Base-by-base conservation (phyloP, 2,888 invertebrate species). In the Pandemis heparana region DNA sequence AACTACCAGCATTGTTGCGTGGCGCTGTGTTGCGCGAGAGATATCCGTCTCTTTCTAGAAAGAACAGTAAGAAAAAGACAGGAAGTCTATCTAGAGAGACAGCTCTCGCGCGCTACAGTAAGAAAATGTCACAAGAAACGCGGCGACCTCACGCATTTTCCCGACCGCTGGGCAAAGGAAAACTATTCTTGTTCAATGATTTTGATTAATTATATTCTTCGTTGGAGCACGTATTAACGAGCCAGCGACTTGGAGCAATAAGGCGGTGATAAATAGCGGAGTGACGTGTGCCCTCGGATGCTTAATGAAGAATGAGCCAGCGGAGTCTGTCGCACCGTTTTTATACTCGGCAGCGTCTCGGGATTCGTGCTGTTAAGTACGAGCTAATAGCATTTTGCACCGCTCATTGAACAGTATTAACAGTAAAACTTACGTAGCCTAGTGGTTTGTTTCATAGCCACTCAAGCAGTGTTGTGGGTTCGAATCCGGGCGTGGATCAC, bases 191-290 rank as follows among this genome's bases (percentile, higher is more conserved):
- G 41, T 41, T 51, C 46, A 71, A 75, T 64, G 75, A 41, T 32
- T 71, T 60, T 75, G 75, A 75, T 75, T 71, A 75, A 75, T 75
- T 75, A 68, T 63, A 18, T 48, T 71, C 61, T 71, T 71, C 60
- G 60, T 18, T 61, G n/a, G 62, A 73, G 67, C 56, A 41, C 66
- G 51, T 73, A 68, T 73, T 73, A 69, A 73, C 63, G 73, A 69
- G 59, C 48, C 59, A 73, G 62, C 41, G 53, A 63, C 38, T 65
- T 9, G 18, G 32, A 53, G 48, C 51, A 69, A 64, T 14, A 46
- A 63, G 32, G 48, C 65, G 16, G 43, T 59, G 64, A 73, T 69
- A 63, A 51, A 59, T 65, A 53, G 43, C 38, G 51, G 53, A 41
- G 16, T 66, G 71, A 71, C 71, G 8, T 65, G 43, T 71, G 71